Percentiles rank a stretch among this genome's conserved stretches.
phyloP scores from a whole-genome alignment of 2,797 vertebrate genomes.

The Intellagama lesueurii region DNA sequence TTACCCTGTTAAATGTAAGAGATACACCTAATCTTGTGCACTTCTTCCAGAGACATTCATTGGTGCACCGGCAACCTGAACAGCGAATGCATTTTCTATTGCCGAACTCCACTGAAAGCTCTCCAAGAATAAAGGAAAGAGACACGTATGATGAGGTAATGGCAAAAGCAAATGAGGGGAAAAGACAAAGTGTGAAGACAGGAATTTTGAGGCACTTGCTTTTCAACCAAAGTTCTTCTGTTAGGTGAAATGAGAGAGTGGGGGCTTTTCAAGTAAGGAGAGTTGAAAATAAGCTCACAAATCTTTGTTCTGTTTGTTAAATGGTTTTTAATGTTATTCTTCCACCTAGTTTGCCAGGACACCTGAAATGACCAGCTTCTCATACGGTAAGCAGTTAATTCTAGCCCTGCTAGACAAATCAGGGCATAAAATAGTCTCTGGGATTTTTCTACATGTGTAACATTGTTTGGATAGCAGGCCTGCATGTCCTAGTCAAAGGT shows the following conservation, averaged over 20 bases:
- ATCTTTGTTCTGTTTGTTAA: not conserved
- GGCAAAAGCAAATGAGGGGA: not conserved
- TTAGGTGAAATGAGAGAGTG: not conserved
- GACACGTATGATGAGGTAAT: conserved; percentile 46
- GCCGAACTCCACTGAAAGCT: not conserved
- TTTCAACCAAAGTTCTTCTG: not conserved
- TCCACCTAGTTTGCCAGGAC: not conserved
- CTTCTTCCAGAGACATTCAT: conserved; percentile 47
- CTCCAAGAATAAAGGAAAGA: not conserved
- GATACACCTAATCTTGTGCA: conserved; percentile 13
- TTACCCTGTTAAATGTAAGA: no score
- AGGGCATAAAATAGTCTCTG: no score
- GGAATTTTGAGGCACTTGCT: not conserved
- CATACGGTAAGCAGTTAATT: conserved; percentile 54
- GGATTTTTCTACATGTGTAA: not conserved
- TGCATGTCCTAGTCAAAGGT: no score
- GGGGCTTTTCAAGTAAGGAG: not conserved
- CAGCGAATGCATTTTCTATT: not conserved
- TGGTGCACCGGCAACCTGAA: accelerated
- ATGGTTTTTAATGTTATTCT: not conserved
- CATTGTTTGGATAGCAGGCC: not conserved
- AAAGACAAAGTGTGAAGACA: not conserved
- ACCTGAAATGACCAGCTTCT: not conserved
- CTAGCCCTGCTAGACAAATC: no score
- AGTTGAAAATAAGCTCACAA: not conserved